Conservation (phyloP, 1,140 invertebrate genomes). For the Radopholus similis region DNA sequence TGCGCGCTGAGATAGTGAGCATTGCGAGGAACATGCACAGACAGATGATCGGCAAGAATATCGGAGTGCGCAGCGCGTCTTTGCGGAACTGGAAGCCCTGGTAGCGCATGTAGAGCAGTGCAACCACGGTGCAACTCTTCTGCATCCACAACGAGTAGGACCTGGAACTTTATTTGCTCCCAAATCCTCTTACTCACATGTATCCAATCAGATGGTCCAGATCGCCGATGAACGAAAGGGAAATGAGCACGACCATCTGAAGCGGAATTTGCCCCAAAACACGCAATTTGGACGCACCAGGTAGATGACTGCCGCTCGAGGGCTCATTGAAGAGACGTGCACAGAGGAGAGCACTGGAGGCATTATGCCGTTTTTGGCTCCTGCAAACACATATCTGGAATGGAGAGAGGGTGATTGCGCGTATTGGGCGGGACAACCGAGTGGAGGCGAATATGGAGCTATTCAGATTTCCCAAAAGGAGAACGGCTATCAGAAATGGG, state of each 20-base stretch:
- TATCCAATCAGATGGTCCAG: slow-evolving; percentile 53
- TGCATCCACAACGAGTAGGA: slow-evolving; percentile 25
- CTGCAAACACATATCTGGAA: slow-evolving; percentile 44
- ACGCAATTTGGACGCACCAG: slow-evolving; percentile 29
- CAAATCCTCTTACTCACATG: slow-evolving; percentile 41
- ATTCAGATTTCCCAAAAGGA: slow-evolving; percentile 51
- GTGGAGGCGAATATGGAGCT: slow-evolving; percentile 46
- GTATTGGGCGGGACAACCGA: not conserved
- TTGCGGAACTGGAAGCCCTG: slow-evolving; percentile 19
- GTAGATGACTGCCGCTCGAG: slow-evolving; percentile 44
- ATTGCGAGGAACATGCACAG: slow-evolving; percentile 22
- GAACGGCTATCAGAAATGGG: slow-evolving; percentile 49
- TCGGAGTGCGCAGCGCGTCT: slow-evolving; percentile 32
- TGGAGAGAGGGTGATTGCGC: not conserved
- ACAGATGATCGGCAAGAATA: slow-evolving; percentile 37
- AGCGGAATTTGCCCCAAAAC: slow-evolving; percentile 5
- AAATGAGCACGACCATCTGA: slow-evolving; percentile 39
- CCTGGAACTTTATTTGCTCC: slow-evolving; percentile 21
- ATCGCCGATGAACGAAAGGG: slow-evolving; percentile 48
- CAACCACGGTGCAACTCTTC: slow-evolving; percentile 18
- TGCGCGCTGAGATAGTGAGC: slow-evolving; percentile 21
- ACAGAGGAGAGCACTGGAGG: slow-evolving; percentile 38
- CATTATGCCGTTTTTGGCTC: slow-evolving; percentile 36
- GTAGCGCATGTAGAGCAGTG: slow-evolving; percentile 34
- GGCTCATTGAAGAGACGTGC: slow-evolving; percentile 32